Evolutionary conservation across 2,113 vertebrate genomes (phyloP), one percentile per base, ranked within the genome.

Genomic region (Ceratotherium simum): DNA sequence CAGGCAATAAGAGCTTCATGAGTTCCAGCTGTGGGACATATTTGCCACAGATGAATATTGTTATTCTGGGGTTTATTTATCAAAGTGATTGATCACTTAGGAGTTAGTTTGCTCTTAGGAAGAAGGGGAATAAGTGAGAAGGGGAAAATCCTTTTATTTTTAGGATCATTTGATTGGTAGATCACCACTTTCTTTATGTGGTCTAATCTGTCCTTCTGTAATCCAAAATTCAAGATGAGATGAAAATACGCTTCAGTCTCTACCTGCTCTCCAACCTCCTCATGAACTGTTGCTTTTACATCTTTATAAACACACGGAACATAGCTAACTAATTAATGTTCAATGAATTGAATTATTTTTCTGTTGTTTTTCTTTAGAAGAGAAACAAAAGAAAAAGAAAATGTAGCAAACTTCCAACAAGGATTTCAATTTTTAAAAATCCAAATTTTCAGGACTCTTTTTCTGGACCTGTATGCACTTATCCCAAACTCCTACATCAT

Each of bases 21-120:
- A 75, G 33, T 90, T 91, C 21, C 8, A 69, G 58, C 33, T 46
- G 2, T 17, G 62, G n/a, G 25, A 86, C 12, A 62, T 56, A 84
- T 1, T 92, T 85, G 76, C 48, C 54, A 87, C 10, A 93, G 93
- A 84, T 60, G 84, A 93, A 75, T 51, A 64, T 90, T 92, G n/a
- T 85, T 91, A 90, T 39, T 42, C 73, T 96, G 39, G 69, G 46
- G 12, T 95, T 94, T 84, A 78, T 73, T 95, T 93, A 91, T 90
- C 64, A 88, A 65, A 65, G 31, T 82, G 67, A 95, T 79, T 82
- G 67, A 95, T 79, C 25, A 79, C 36, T 82, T 14, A 39, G 27
- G 46, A 90, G 36, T 69, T 73, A 94, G 16, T 70, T 90, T 23
- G 20, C n/a, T 64, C 18, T 83, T 86, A 86, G 60, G 3, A 73